Evolutionary conservation across 1,140 invertebrate genomes (phyloP), one percentile per base, ranked within the genome.

Genomic region (Nasonia giraulti): DNA sequence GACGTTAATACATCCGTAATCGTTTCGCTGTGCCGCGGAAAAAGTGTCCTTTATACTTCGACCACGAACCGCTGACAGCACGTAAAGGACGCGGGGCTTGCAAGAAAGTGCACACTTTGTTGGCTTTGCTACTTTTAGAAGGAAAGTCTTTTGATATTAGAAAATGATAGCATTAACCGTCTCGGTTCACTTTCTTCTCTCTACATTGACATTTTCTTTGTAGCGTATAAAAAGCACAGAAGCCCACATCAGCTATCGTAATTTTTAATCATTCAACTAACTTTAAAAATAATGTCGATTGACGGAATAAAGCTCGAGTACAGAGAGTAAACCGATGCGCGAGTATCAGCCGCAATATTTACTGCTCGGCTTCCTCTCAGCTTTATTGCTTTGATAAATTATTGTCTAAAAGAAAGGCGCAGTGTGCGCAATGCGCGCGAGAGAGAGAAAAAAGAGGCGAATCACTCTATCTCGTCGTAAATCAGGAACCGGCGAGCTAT

Each of bases 401-500:
- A 79, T 62, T 62, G 55, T 20, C 20, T 62, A 62, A 62, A 62
- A 62, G 55, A 62, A 17, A 62, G 55, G 2, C 17, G 17, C 33
- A 37, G 33, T 37, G 5, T 62, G 7, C 40, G 6, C 8, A 33
- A 10, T 17, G 33, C 31, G 73, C 33, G 66, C 0, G 23, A 68
- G 23, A 68, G 11, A 76, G 62, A 66, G 1, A 17, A 2, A 44
- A 27, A 20, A 69, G 12, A 69, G 20, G 44, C 23, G 33, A 78
- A 84, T 84, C 75, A 77, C 55, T 83, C 82, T 55, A 79, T 79
- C 76, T 79, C 62, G 17, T 79, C 47, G 68, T 83, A 83, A 83
- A 83, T 83, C 76, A 84, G 55, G 17, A 17, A 62, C 55, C 76
- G 44, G 10, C 7, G 7, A 33, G 47, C 82, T 62, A 79, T 84